Conservation (phyloP, 1,140 invertebrate species). For the Euwallacea fornicatus region DNA sequence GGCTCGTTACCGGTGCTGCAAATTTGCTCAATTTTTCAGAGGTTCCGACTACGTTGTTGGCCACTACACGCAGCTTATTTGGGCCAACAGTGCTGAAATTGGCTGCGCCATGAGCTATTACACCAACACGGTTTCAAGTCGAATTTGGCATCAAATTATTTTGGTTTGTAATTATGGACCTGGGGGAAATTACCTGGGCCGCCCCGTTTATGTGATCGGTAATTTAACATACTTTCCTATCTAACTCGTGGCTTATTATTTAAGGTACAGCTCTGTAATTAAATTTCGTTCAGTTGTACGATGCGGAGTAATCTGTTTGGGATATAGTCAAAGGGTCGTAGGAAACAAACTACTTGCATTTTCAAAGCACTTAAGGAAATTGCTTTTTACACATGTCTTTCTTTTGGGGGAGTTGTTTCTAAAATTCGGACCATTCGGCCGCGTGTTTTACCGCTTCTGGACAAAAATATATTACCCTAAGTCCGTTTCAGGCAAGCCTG, state of each 20-base stretch:
- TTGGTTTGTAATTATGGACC: constrained; percentile 50
- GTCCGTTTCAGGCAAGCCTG: constrained; percentile 31
- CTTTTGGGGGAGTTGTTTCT: constrained; percentile 3
- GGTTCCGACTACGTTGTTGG: constrained; percentile 43
- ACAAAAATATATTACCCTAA: constrained; percentile 14
- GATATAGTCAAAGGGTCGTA: too few species aligned
- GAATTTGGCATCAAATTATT: constrained; percentile 44
- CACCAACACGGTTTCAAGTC: constrained; percentile 28
- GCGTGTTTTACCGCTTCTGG: neutral
- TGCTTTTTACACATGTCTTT: neutral
- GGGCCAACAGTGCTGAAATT: constrained; percentile 44
- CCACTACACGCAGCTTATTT: constrained; percentile 49
- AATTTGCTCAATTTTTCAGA: constrained; percentile 22
- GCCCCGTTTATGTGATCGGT: constrained; percentile 41
- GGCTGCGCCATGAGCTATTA: constrained; percentile 47
- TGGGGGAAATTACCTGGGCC: constrained; percentile 48
- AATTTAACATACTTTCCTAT: neutral
- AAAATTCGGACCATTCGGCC: constrained; percentile 1
- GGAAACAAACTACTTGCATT: too few species aligned
- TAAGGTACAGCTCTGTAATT: too few species aligned
- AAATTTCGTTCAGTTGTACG: neutral
- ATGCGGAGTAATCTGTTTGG: neutral
- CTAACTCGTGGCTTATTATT: too few species aligned
- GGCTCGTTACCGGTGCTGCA: neutral
- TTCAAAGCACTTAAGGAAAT: constrained; percentile 8